These are phyloP conservation scores for Rousettus madagascariensis DNA, from an alignment of 2,797 vertebrate genomes.

Conservation along the genomic window DNA sequence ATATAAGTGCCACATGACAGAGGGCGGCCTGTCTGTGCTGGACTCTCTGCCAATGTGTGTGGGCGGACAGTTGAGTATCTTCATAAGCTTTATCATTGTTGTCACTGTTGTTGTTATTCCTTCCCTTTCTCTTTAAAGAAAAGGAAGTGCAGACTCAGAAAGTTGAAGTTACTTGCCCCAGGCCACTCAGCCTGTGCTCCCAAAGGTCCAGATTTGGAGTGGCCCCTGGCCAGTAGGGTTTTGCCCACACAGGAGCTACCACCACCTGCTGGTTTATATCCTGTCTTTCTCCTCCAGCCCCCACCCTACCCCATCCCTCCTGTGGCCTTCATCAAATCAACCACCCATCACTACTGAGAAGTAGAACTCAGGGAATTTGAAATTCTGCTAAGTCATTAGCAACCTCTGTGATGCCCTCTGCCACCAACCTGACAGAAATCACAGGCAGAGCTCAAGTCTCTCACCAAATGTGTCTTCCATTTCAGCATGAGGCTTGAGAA, in stretches of 20 bases:
- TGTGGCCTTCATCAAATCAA: background rate
- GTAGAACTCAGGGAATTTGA: background rate
- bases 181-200: background rate
- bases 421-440: background rate
- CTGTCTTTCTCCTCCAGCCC: background rate
- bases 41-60: too few relatives aligned
- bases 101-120: background rate
- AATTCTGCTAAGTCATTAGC: background rate
- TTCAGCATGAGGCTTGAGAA: background rate
- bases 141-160: background rate
- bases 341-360: background rate
- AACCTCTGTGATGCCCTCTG: background rate
- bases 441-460: background rate
- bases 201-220: background rate
- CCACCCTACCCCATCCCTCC: too few relatives aligned
- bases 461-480: background rate
- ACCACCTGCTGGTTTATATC: background rate
- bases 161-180: background rate
- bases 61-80: too few relatives aligned
- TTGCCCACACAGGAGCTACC: background rate
- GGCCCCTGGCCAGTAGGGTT: too few relatives aligned
- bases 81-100: too few relatives aligned
- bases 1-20: too few relatives aligned
- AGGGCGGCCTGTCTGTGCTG: too few relatives aligned
- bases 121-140: background rate